phyloP scores from a whole-genome alignment of 2,888 invertebrate genomes.

The Leptura quadrifasciata region DNA sequence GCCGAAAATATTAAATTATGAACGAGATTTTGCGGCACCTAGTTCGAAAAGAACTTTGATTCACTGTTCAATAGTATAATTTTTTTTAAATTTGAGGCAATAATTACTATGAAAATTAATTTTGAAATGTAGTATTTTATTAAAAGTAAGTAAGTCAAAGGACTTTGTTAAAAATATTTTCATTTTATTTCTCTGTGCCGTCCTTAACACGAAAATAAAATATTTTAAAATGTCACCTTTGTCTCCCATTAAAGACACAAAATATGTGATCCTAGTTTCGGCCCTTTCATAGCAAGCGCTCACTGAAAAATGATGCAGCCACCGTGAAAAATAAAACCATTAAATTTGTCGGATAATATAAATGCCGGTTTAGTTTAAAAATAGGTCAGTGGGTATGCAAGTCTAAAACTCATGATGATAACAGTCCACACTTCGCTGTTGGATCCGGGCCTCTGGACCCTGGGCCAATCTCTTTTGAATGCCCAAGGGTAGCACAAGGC shows the following conservation, averaged over 20 bases:
- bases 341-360: constrained; percentile 25
- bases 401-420: constrained; percentile 44
- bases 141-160: no score
- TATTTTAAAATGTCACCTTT: not conserved
- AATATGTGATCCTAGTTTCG: not conserved
- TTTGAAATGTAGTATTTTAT: no score
- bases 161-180: not conserved
- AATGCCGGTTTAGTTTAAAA: constrained; percentile 27
- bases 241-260: not conserved
- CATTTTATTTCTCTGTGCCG: not conserved
- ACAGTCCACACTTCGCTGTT: constrained; percentile 48
- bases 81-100: no score
- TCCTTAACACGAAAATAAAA: no score
- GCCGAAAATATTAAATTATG: no score
- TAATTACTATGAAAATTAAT: no score
- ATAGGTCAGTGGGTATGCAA: constrained; percentile 26
- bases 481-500: constrained; percentile 65
- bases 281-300: not conserved
- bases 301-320: constrained; percentile 13
- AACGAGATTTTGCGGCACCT: no score
- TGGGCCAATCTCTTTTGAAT: constrained; percentile 67
- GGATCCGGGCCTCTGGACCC: constrained; percentile 59
- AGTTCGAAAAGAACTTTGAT: no score
- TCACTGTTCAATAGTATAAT: no score
- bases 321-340: constrained; percentile 26